phyloP scores from a whole-genome alignment of 1,140 invertebrate species.

The Saccostrea cuccullata region DNA sequence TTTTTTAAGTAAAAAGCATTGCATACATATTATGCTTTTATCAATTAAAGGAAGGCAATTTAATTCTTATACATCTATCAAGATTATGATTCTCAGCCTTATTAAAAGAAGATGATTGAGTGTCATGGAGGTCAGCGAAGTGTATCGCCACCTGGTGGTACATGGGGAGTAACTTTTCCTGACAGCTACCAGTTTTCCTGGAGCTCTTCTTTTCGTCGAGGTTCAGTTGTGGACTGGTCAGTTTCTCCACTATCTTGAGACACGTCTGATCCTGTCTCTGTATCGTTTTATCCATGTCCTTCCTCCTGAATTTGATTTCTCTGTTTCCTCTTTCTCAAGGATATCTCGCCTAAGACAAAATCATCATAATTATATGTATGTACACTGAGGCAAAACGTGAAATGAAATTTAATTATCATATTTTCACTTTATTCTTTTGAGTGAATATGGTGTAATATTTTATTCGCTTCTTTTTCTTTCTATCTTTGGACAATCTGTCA shows the following conservation, averaged over 20 bases:
- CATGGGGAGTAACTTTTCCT: conserved; percentile 89
- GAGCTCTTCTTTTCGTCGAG: conserved; percentile 81
- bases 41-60: too few relatives aligned
- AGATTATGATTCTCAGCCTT: too few relatives aligned
- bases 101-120: too few relatives aligned
- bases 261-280: conserved; percentile 79
- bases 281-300: conserved; percentile 85
- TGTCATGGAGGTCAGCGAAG: conserved; percentile 99
- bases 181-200: conserved; percentile 88
- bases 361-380: neutral
- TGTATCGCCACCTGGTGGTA: conserved; percentile 94
- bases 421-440: too few relatives aligned
- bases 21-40: too few relatives aligned
- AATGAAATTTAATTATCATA: too few relatives aligned
- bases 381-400: too few relatives aligned
- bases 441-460: too few relatives aligned
- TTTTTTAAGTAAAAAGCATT: too few relatives aligned
- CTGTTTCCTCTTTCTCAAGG: conserved; percentile 96
- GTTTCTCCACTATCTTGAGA: conserved; percentile 72
- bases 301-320: conserved; percentile 97
- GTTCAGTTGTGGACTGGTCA: conserved; percentile 72
- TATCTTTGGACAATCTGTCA: too few relatives aligned
- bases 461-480: too few relatives aligned
- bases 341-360: conserved; percentile 87
- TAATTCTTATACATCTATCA: too few relatives aligned